Evolutionary conservation across 2,797 vertebrate genomes (phyloP).

Genomic region (Sternarchorhynchus goeldii): DNA sequence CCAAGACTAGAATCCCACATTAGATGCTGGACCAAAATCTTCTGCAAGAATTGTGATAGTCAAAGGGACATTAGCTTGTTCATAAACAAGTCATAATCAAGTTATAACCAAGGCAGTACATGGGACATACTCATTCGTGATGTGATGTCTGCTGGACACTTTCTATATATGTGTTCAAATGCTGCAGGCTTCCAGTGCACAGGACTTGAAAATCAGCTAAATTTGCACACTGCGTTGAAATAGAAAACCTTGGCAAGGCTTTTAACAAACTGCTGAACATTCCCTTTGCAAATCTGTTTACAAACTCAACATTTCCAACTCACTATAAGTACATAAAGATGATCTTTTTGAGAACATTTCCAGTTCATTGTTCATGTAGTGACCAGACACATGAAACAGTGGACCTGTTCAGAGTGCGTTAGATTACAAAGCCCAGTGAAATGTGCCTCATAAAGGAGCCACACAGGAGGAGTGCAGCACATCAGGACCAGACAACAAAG

Average conservation of each 20-base stretch:
- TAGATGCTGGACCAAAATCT: not conserved
- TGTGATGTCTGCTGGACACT: not conserved
- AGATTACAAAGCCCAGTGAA: not conserved
- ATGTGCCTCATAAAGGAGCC: not conserved
- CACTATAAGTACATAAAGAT: too few species aligned
- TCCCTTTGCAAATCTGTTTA: not conserved
- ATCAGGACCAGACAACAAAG: slow-evolving; percentile 6
- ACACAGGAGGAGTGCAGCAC: not conserved
- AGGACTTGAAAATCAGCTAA: not conserved
- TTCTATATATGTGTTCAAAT: not conserved
- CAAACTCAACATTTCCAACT: too few species aligned
- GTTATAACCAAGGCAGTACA: not conserved
- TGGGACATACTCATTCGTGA: not conserved
- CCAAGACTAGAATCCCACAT: not conserved
- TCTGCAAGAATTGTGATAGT: not conserved
- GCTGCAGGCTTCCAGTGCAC: not conserved
- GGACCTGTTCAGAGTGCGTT: not conserved
- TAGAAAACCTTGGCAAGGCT: not conserved
- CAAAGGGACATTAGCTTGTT: not conserved
- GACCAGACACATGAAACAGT: not conserved
- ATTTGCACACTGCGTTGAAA: not conserved
- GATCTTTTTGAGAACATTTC: not conserved
- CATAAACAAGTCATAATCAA: too few species aligned
- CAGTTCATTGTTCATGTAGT: not conserved
- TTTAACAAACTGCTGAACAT: not conserved